A percentile compares a stretch with the other conserved stretches of the same genome.
Conservation (phyloP, 2,888 invertebrate species). For the Arrhopalites spinosus region DNA sequence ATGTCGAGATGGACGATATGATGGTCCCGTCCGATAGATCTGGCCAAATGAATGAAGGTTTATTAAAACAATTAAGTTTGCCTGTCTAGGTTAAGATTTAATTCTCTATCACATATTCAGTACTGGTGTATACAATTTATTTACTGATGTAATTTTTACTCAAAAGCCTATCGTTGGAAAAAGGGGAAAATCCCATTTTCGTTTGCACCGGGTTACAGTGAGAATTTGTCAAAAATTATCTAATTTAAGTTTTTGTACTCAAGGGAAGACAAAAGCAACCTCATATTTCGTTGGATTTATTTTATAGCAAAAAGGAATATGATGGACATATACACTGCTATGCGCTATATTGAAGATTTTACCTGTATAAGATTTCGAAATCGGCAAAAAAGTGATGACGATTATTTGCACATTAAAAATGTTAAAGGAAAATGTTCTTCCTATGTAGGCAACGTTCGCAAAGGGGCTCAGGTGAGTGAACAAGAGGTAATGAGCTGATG, state of each 20-base stretch:
- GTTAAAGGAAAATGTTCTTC: slow-evolving; percentile 48
- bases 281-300: background rate
- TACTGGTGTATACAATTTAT: too few species aligned
- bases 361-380: slow-evolving; percentile 47
- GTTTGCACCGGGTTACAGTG: slow-evolving; percentile 52
- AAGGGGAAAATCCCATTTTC: slow-evolving; percentile 47
- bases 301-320: slow-evolving; percentile 29
- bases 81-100: too few species aligned
- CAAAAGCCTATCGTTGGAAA: slow-evolving; percentile 50
- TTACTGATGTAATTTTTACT: too few species aligned
- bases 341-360: slow-evolving; percentile 48
- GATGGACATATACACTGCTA: slow-evolving; percentile 47
- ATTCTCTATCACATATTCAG: too few species aligned
- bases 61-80: too few species aligned
- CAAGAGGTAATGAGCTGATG: background rate
- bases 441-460: slow-evolving; percentile 51
- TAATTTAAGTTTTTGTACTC: background rate
- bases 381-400: slow-evolving; percentile 44
- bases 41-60: slow-evolving; percentile 48
- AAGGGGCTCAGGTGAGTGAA: slow-evolving; percentile 44
- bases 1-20: slow-evolving; percentile 49
- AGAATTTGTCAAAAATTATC: background rate
- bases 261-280: background rate
- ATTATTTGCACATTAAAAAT: slow-evolving; percentile 44
- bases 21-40: slow-evolving; percentile 42